Evolutionary conservation across 1,140 invertebrate species (phyloP).

Genomic region (Cherax quadricarinatus): DNA sequence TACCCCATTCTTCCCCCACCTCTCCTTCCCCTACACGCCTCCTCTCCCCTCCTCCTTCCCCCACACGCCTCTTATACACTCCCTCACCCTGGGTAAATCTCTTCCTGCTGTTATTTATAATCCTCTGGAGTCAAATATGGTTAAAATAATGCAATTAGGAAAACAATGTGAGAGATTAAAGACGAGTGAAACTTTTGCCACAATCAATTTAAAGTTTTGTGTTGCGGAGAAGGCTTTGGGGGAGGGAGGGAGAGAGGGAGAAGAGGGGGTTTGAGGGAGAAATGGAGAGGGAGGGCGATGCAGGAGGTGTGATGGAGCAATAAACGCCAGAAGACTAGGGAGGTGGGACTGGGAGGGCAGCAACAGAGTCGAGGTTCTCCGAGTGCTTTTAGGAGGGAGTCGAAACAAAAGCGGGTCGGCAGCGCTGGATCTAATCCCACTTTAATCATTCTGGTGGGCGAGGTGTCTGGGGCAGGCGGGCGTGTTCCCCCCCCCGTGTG

Average conservation of each 20-base stretch:
- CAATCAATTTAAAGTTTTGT: constrained; percentile 49
- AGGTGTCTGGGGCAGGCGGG: constrained; percentile 24
- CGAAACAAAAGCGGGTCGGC: constrained; percentile 36
- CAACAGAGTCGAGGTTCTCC: not conserved
- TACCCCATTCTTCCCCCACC: too few relatives aligned
- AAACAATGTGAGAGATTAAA: constrained; percentile 52
- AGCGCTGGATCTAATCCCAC: constrained; percentile 39
- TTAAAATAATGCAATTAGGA: constrained; percentile 45
- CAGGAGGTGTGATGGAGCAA: not conserved
- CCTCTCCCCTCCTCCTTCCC: not conserved
- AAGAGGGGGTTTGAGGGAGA: not conserved
- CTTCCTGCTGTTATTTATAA: not conserved
- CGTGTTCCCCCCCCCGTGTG: too few relatives aligned
- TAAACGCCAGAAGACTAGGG: too few relatives aligned
- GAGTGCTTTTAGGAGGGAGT: constrained; percentile 29
- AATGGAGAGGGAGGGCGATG: too few relatives aligned
- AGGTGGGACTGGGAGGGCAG: too few relatives aligned
- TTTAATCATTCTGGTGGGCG: constrained; percentile 41
- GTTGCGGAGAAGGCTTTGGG: too few relatives aligned
- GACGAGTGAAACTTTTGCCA: constrained; percentile 28
- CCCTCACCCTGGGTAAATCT: not conserved
- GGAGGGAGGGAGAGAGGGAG: too few relatives aligned
- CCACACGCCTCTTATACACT: not conserved
- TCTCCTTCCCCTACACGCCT: not conserved
- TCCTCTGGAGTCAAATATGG: not conserved